These are phyloP conservation scores for Pelusios castaneus DNA, from an alignment of 2,113 vertebrate genomes.

Conservation along the genomic window DNA sequence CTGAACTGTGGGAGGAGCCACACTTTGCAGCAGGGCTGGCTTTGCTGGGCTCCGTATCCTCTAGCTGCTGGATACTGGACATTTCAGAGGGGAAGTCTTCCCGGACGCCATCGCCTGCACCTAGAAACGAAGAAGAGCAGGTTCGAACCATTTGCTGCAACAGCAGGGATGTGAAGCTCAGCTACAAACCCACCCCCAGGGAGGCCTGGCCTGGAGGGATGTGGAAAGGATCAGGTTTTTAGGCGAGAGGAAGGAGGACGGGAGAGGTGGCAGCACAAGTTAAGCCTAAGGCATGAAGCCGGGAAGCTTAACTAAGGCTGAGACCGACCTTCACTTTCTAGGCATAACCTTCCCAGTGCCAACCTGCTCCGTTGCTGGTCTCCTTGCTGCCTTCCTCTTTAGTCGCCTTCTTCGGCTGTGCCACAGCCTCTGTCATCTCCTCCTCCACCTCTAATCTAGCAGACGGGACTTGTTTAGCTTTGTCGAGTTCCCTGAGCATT, in stretches of 20 bases:
- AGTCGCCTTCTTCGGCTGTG: conserved; percentile 1
- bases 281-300: neutral
- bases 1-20: neutral
- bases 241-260: neutral
- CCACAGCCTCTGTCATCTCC: neutral
- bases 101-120: neutral
- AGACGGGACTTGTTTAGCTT: accelerated
- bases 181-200: too few relatives aligned
- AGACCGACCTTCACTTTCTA: neutral
- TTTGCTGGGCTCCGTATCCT: neutral
- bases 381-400: conserved; percentile 16
- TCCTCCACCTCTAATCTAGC: neutral
- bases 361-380: neutral
- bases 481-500: neutral
- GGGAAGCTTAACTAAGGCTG: neutral
- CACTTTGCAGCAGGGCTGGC: accelerated
- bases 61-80: accelerated
- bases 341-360: accelerated
- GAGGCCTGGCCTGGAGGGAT: neutral
- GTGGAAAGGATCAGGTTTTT: neutral
- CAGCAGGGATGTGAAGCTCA: accelerated
- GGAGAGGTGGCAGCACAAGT: accelerated
- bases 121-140: neutral
- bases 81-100: neutral
- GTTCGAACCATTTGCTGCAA: too few relatives aligned